These are phyloP conservation scores for Anthoscopus minutus DNA, from an alignment of 2,113 vertebrate genomes.

Conservation along the genomic window DNA sequence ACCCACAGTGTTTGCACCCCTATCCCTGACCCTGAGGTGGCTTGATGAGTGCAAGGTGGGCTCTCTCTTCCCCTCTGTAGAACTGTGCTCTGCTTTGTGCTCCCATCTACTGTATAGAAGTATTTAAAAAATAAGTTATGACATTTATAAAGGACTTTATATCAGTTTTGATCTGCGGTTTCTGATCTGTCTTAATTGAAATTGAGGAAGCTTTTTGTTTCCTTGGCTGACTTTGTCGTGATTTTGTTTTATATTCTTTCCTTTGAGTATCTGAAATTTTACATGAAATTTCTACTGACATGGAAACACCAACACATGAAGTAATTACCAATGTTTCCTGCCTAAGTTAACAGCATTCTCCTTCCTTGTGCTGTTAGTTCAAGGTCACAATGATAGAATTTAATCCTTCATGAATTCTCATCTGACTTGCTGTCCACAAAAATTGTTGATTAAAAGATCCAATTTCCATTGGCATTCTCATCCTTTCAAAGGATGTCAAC, in stretches of 20 bases:
- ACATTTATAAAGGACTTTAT: neutral
- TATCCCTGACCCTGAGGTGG: neutral
- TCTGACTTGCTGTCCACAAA: conserved; percentile 13
- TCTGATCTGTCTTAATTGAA: neutral
- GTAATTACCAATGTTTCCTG: conserved; percentile 29
- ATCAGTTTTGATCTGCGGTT: neutral
- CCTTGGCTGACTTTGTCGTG: neutral
- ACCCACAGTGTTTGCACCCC: neutral
- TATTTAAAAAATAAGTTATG: neutral
- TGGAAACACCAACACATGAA: conserved; percentile 3
- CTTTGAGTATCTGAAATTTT: conserved; percentile 20
- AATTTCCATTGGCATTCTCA: conserved; percentile 34
- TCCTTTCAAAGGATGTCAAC: conserved; percentile 38
- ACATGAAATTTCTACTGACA: neutral
- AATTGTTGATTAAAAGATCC: conserved; percentile 36
- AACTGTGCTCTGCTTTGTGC: neutral
- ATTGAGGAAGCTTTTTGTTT: neutral
- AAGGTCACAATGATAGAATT: conserved; percentile 31
- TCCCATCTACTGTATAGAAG: neutral
- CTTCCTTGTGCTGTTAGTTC: conserved; percentile 24
- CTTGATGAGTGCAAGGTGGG: neutral
- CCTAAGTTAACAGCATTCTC: conserved; percentile 1
- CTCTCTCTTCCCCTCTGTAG: neutral
- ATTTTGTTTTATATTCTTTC: neutral
- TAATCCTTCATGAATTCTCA: conserved; percentile 29